phyloP scores from a whole-genome alignment of 2,113 vertebrate genomes.

The Tretioscincus oriximinensis region DNA sequence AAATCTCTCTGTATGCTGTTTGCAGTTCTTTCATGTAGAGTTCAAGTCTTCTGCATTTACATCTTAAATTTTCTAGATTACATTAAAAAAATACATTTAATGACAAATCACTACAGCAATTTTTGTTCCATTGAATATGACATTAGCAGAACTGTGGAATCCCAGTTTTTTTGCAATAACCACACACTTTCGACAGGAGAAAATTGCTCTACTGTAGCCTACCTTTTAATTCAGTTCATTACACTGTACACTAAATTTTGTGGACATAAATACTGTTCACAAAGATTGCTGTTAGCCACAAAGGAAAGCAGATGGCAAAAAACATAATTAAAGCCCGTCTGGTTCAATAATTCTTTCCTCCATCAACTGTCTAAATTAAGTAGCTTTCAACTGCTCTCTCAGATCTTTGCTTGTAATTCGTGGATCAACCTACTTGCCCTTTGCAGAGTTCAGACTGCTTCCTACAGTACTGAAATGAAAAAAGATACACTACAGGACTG shows the following conservation, averaged over 20 bases:
- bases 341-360: slow-evolving; percentile 14
- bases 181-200: background rate
- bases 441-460: slow-evolving; percentile 22
- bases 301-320: background rate
- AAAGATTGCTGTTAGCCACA: rapidly evolving
- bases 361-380: slow-evolving; percentile 22
- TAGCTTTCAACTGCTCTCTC: slow-evolving; percentile 28
- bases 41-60: background rate
- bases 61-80: too few species aligned
- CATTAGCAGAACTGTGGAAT: background rate
- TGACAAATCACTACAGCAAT: background rate
- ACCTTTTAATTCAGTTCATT: background rate
- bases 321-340: background rate
- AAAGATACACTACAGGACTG: background rate
- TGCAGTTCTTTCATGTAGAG: background rate
- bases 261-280: too few species aligned
- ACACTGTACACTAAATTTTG: background rate
- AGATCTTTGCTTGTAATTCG: slow-evolving; percentile 16
- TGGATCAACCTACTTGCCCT: slow-evolving; percentile 14
- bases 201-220: background rate
- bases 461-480: background rate
- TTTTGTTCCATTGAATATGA: background rate
- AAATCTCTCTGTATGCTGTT: background rate
- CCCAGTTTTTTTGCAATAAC: background rate
- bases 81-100: background rate